Evolutionary conservation across 1,140 invertebrate species (phyloP), one percentile per base, ranked within the genome.

Genomic region (Elymnias hypermnestra): DNA sequence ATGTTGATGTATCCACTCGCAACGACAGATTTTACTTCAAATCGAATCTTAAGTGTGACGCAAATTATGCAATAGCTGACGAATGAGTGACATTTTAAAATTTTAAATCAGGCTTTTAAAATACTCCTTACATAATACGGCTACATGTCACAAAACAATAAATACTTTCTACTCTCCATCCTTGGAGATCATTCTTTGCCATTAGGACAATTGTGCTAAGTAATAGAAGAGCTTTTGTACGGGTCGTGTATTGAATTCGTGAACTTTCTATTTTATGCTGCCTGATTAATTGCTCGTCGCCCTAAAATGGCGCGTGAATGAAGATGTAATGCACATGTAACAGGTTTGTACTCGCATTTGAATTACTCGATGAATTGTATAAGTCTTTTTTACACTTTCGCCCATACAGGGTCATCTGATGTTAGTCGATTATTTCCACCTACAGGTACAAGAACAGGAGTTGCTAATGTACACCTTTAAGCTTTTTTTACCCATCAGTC

Each of bases 251-350:
- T 43, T 37, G 38, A 49, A 52, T 44, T 49, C 38, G 46, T 55
- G 47, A 38, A 61, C 62, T 64, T 64, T 64, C 57, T 46, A 55
- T 64, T 57, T 61, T 56, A 45, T 52, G 38, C 35, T 25, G 44
- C 44, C 57, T 64, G 57, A 60, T 60, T 60, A 57, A 64, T 64
- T 52, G 41, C 42, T 35, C 48, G 47, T 53, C 46, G 51, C 46
- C 52, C 25, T 36, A 61, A 61, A 55, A 57, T 54, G 52, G 61
- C 43, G 31, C 31, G 35, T 57, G 53, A 64, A 64, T 60, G 45
- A 33, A 57, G 29, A 33, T 33, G 29, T 33, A 33, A 33, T 33
- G 15, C 29, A 15, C 29, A 33, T 33, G 29, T 33, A 33, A 33
- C 29, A 33, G 29, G 29, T 33, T 14, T 15, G 29, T 12, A 15